These are phyloP conservation scores for Stenurella melanura DNA, from an alignment of 2,888 invertebrate genomes.

Conservation along the genomic window DNA sequence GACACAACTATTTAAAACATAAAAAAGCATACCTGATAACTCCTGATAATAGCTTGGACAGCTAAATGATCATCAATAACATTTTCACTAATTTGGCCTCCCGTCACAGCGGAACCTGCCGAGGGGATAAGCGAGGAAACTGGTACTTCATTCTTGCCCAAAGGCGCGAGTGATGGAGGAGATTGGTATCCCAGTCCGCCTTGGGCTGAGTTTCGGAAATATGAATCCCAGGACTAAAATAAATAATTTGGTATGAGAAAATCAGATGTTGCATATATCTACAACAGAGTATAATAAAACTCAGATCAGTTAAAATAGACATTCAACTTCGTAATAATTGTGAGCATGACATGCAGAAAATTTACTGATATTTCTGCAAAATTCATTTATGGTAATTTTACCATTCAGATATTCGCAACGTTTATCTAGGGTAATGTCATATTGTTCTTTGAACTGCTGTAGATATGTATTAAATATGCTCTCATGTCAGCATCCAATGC, in stretches of 20 bases:
- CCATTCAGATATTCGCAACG: too few relatives aligned
- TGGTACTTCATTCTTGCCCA: conserved; percentile 81
- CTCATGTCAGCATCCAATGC: too few relatives aligned
- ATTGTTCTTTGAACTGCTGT: too few relatives aligned
- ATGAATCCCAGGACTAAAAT: conserved; percentile 92
- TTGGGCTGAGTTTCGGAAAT: conserved; percentile 90
- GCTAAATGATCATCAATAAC: conserved; percentile 98
- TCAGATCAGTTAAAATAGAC: too few relatives aligned
- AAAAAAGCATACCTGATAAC: conserved; percentile 92
- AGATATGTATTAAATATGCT: too few relatives aligned
- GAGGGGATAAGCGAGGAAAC: conserved; percentile 79
- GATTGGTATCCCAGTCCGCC: conserved; percentile 89
- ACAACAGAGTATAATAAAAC: too few relatives aligned
- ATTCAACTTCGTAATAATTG: too few relatives aligned
- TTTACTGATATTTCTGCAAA: too few relatives aligned
- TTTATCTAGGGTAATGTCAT: too few relatives aligned
- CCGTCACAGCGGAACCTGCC: conserved; percentile 65
- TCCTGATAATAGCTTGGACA: conserved; percentile 98
- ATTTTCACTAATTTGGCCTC: conserved; percentile 84
- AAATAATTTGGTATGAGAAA: conserved; percentile 52
- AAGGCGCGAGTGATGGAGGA: conserved; percentile 82
- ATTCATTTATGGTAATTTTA: too few relatives aligned
- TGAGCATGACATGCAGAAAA: too few relatives aligned
- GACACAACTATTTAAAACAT: background rate
- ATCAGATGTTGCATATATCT: background rate